phyloP scores from a whole-genome alignment of 2,797 vertebrate species.

The Delichon dasypus region DNA sequence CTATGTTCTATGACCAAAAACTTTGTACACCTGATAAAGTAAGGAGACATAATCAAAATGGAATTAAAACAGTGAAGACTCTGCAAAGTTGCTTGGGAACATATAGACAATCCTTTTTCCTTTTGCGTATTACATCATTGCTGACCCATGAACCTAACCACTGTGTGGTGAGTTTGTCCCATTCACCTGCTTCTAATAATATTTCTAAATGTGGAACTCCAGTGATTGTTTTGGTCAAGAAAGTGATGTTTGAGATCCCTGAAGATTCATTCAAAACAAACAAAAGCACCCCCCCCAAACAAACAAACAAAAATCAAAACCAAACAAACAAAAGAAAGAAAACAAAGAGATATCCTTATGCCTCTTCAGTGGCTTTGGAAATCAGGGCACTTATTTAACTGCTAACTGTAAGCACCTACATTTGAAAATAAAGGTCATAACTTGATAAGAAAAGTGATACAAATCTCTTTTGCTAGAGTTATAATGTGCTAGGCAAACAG shows the following conservation, averaged over 20 bases:
- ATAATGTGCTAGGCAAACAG: conserved; percentile 52
- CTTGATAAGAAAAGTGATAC: conserved; percentile 12
- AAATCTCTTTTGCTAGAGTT: conserved; percentile 28
- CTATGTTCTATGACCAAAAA: background rate
- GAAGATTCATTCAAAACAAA: background rate
- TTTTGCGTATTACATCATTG: background rate
- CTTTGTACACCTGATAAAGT: background rate
- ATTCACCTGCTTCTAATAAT: background rate
- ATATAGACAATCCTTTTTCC: background rate
- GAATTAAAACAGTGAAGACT: background rate
- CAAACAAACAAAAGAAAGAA: background rate
- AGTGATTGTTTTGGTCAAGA: background rate
- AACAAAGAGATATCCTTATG: background rate
- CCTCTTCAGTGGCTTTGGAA: background rate
- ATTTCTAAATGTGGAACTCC: background rate
- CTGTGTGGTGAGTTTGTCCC: background rate
- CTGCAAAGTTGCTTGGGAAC: background rate
- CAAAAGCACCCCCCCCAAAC: background rate
- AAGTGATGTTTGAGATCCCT: background rate
- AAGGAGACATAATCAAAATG: background rate
- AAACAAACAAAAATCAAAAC: background rate
- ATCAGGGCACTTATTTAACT: conserved; percentile 56
- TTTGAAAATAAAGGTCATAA: conserved; percentile 58
- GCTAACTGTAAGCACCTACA: background rate
- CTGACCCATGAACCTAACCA: background rate